These are phyloP conservation scores for Pygoscelis antarcticus DNA, from an alignment of 2,113 vertebrate genomes.

Conservation along the genomic window DNA sequence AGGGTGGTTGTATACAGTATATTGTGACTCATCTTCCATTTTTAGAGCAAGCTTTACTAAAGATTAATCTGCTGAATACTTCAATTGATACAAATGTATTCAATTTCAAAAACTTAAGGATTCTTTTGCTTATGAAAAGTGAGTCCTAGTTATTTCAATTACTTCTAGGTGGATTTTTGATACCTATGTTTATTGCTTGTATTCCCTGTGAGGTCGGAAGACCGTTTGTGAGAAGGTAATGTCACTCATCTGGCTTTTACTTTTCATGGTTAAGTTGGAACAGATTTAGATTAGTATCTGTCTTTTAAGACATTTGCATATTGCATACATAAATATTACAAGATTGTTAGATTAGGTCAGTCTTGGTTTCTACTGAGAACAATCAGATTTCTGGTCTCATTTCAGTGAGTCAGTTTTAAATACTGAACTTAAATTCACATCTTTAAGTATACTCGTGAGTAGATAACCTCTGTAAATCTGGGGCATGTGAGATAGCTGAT, in stretches of 20 bases:
- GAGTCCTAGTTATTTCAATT: not conserved
- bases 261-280: not conserved
- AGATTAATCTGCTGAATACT: not conserved
- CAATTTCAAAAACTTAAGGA: not conserved
- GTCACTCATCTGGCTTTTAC: not conserved
- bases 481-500: not conserved
- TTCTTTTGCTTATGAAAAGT: not conserved
- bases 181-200: fast-evolving
- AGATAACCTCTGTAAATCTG: not conserved
- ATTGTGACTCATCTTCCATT: not conserved
- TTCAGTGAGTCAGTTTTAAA: not conserved
- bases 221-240: not conserved
- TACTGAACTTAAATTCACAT: not conserved
- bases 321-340: not conserved
- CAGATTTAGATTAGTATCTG: not conserved
- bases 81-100: not conserved
- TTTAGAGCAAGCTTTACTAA: conserved; percentile 11
- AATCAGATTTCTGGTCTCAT: not conserved
- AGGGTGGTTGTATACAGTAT: not conserved
- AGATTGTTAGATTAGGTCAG: not conserved
- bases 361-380: not conserved
- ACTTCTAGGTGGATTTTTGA: not conserved
- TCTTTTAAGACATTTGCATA: not conserved
- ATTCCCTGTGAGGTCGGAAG: not conserved
- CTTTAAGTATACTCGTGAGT: not conserved